These are phyloP conservation scores for Pangasius larnaudii DNA, from an alignment of 2,797 vertebrate genomes.

Conservation along the genomic window DNA sequence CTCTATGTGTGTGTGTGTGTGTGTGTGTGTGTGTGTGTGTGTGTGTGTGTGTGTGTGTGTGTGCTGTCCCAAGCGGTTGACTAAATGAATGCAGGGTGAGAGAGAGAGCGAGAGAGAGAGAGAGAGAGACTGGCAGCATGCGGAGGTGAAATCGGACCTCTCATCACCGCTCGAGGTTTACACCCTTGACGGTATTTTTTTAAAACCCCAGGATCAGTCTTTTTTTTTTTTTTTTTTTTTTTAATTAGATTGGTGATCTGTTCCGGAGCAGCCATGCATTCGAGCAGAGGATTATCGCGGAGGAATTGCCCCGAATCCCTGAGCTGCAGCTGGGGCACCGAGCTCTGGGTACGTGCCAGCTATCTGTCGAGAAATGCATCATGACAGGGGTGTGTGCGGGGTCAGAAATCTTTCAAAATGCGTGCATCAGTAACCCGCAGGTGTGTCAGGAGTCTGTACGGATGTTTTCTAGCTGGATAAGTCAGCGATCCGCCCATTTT, in stretches of 20 bases:
- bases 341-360: constrained; percentile 76
- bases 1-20: too few species aligned
- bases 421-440: constrained; percentile 30
- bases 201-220: not conserved
- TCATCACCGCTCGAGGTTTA: constrained; percentile 46
- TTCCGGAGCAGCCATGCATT: constrained; percentile 50
- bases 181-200: constrained; percentile 44
- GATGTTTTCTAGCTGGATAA: not conserved
- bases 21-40: not conserved
- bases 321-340: constrained; percentile 79
- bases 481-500: constrained; percentile 49
- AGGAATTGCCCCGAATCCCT: constrained; percentile 63
- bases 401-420: not conserved
- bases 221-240: too few species aligned
- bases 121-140: constrained; percentile 50
- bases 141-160: constrained; percentile 55
- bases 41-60: not conserved
- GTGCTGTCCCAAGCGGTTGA: constrained; percentile 42
- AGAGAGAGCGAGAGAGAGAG: constrained; percentile 17
- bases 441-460: constrained; percentile 16
- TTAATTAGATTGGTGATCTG: not conserved
- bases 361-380: not conserved
- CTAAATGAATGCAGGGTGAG: constrained; percentile 29
- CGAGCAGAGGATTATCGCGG: constrained; percentile 60
- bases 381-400: not conserved